Evolutionary conservation across 2,888 invertebrate species (phyloP).

Genomic region (Leucophenga montana): DNA sequence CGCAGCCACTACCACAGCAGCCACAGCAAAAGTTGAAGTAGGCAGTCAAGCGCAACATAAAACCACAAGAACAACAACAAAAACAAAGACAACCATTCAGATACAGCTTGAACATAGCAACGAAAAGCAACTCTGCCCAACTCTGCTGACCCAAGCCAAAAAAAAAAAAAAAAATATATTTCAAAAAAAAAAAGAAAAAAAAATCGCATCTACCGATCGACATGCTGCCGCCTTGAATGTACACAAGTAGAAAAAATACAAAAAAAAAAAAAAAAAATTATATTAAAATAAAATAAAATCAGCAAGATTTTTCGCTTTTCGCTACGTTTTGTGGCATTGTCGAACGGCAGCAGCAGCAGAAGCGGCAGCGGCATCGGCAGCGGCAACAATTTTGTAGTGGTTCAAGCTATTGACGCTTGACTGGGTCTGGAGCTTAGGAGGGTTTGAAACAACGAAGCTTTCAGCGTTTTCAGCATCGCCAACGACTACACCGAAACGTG

Average conservation of each 20-base stretch:
- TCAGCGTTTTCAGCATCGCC: neutral
- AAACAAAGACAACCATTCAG: neutral
- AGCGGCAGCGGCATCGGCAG: neutral
- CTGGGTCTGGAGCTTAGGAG: too few species aligned
- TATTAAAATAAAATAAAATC: too few species aligned
- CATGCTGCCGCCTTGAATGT: too few species aligned
- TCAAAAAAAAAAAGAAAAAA: neutral
- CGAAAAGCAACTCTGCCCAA: neutral
- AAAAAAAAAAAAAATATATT: too few species aligned
- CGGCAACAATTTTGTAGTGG: neutral
- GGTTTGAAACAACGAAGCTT: too few species aligned
- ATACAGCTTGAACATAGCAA: neutral
- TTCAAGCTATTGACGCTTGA: neutral
- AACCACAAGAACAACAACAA: neutral
- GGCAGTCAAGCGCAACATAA: slow-evolving; percentile 10
- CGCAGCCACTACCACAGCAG: too few species aligned
- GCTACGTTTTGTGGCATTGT: neutral
- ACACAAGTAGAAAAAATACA: too few species aligned
- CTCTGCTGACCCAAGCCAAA: neutral
- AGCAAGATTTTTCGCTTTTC: neutral
- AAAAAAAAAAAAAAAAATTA: neutral
- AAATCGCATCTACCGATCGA: neutral
- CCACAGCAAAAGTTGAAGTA: neutral
- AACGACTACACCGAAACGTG: slow-evolving; percentile 59
- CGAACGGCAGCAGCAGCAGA: slow-evolving; percentile 4